Percentiles rank a stretch among this genome's conserved stretches.
phyloP scores from a whole-genome alignment of 2,113 vertebrate genomes.

The Calypte anna region DNA sequence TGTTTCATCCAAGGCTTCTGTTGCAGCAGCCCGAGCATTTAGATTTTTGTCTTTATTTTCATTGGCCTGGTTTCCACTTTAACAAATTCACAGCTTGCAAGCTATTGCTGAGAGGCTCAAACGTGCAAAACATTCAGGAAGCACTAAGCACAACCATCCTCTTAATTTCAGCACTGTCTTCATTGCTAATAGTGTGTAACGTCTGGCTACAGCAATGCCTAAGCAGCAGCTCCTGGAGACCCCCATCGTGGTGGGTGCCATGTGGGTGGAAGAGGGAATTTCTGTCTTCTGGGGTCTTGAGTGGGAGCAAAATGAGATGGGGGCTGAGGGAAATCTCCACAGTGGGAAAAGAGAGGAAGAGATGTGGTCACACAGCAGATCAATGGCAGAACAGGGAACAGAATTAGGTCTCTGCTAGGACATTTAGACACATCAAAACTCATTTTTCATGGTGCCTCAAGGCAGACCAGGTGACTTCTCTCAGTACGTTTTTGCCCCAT shows the following conservation, averaged over 20 bases:
- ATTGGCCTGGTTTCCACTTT: slow-evolving; percentile 50
- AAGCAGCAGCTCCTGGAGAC: background rate
- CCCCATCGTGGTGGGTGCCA: background rate
- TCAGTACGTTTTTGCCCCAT: background rate
- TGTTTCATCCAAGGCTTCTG: slow-evolving; percentile 21
- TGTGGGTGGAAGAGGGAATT: background rate
- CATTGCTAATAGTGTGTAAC: background rate
- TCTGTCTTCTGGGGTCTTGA: background rate
- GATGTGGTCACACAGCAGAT: background rate
- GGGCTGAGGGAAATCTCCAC: background rate
- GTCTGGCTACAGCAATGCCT: background rate
- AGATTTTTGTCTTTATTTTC: slow-evolving; percentile 34
- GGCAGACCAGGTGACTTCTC: slow-evolving; percentile 28
- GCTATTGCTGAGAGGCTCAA: slow-evolving; percentile 36
- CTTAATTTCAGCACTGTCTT: background rate
- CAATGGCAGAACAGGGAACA: background rate
- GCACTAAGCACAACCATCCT: background rate
- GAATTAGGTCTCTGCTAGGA: slow-evolving; percentile 12
- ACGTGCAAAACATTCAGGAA: background rate
- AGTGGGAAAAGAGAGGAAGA: background rate
- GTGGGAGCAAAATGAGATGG: background rate
- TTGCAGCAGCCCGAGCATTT: background rate
- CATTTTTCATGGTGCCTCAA: background rate
- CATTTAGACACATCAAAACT: slow-evolving; percentile 25
- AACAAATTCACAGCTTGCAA: slow-evolving; percentile 61